phyloP scores from a whole-genome alignment of 2,888 invertebrate genomes.

The Iphiclides podalirius region DNA sequence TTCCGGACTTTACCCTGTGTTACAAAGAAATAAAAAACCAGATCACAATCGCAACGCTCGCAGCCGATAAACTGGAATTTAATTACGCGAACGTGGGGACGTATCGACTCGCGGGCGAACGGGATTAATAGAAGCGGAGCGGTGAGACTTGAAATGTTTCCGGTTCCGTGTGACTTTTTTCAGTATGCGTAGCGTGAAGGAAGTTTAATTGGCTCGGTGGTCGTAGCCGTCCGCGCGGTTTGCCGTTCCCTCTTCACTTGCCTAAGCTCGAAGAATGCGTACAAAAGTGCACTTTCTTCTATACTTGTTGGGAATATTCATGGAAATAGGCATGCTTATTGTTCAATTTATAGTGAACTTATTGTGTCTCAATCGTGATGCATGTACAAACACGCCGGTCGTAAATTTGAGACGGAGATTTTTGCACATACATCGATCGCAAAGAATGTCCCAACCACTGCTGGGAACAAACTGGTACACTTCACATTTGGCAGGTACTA shows the following conservation, averaged over 20 bases:
- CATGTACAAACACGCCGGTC: too few species aligned
- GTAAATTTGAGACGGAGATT: too few species aligned
- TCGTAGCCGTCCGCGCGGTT: background rate
- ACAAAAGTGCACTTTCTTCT: background rate
- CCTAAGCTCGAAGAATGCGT: constrained; percentile 2
- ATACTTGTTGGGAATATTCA: background rate
- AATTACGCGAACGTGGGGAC: constrained; percentile 10
- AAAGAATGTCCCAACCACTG: too few species aligned
- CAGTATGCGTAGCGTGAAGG: constrained; percentile 1
- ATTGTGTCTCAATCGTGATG: too few species aligned
- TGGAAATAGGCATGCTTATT: too few species aligned
- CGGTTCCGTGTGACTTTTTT: constrained; percentile 5
- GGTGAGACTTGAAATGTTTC: constrained; percentile 1
- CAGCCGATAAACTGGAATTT: constrained; percentile 12
- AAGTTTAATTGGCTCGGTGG: constrained; percentile 17
- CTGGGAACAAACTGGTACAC: too few species aligned
- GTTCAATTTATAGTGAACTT: too few species aligned
- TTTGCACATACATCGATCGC: too few species aligned
- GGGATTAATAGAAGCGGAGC: constrained; percentile 5
- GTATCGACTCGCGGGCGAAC: constrained; percentile 6
- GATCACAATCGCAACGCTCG: too few species aligned
- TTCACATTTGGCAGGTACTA: too few species aligned
- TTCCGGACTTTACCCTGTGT: too few species aligned
- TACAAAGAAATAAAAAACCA: too few species aligned
- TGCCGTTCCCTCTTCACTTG: background rate